Conservation (phyloP, 2,888 invertebrate genomes). For the Lobophora halterata region DNA sequence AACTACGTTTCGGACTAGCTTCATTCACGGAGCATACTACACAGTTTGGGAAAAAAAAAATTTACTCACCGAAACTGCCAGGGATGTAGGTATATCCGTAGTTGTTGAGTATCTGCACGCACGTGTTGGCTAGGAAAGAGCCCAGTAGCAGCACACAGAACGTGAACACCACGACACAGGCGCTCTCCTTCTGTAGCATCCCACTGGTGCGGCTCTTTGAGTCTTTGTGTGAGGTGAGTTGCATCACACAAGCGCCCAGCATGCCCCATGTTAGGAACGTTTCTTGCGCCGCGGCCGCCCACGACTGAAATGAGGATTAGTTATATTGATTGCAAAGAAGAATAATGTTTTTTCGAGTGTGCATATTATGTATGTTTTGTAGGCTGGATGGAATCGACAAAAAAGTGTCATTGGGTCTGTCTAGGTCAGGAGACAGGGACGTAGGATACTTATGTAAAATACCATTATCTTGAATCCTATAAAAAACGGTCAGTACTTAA, state of each 20-base stretch:
- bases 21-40: no score
- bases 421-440: no score
- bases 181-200: conserved; percentile 73
- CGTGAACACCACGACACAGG: conserved; percentile 81
- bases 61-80: conserved; percentile 90
- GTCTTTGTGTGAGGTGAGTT: conserved; percentile 88
- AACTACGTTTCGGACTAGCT: no score
- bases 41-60: no score
- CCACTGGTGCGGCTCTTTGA: conserved; percentile 80
- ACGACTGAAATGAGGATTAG: conserved; percentile 80
- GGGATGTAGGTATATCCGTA: conserved; percentile 88
- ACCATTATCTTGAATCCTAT: no score
- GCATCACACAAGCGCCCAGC: conserved; percentile 89
- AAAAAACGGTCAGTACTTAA: no score
- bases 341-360: no score
- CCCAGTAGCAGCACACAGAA: conserved; percentile 87
- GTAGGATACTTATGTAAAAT: no score
- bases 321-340: no score
- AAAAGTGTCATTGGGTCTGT: no score
- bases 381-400: no score
- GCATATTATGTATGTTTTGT: no score
- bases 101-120: conserved; percentile 88
- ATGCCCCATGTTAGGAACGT: conserved; percentile 94
- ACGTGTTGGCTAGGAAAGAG: conserved; percentile 91
- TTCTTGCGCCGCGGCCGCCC: conserved; percentile 94